A percentile compares a stretch with the other conserved stretches of the same genome.
phyloP scores from a whole-genome alignment of 2,888 invertebrate genomes.

The Cactoblastis cactorum region DNA sequence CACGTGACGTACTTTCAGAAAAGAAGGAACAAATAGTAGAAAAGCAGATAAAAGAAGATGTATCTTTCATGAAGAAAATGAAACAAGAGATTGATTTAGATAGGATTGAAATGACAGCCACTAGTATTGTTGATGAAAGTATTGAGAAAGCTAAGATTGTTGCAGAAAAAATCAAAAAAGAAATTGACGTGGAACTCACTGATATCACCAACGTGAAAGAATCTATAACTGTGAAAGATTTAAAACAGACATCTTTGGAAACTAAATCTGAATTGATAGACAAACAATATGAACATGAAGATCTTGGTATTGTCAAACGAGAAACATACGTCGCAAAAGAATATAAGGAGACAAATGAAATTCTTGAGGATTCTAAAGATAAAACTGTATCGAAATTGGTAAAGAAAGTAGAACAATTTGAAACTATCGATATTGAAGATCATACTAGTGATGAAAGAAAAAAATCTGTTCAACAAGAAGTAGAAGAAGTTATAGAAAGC shows the following conservation, averaged over 20 bases:
- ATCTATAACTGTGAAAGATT: slow-evolving; percentile 13
- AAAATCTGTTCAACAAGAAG: slow-evolving; percentile 29
- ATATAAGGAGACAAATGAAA: slow-evolving; percentile 21
- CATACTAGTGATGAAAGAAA: slow-evolving; percentile 30
- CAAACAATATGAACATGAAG: neutral
- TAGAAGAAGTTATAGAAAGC: slow-evolving; percentile 34
- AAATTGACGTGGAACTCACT: slow-evolving; percentile 44
- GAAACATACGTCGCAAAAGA: slow-evolving; percentile 15
- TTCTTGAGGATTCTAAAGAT: slow-evolving; percentile 26
- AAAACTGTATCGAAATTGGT: slow-evolving; percentile 22
- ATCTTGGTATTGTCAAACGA: slow-evolving; percentile 5
- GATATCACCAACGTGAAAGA: slow-evolving; percentile 22
- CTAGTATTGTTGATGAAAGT: slow-evolving; percentile 52
- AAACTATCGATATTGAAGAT: slow-evolving; percentile 23
- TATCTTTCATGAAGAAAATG: slow-evolving; percentile 34
- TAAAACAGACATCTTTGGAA: neutral
- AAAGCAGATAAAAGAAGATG: slow-evolving; percentile 28
- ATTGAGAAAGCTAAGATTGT: slow-evolving; percentile 55
- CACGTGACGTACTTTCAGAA: slow-evolving; percentile 16
- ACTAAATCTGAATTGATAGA: neutral
- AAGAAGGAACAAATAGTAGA: slow-evolving; percentile 28
- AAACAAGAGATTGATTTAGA: slow-evolving; percentile 44
- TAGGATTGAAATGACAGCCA: slow-evolving; percentile 55
- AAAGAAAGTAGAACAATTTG: slow-evolving; percentile 28
- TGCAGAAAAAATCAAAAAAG: slow-evolving; percentile 53